A percentile compares a stretch with the other conserved stretches of the same genome.
phyloP scores from a whole-genome alignment of 2,113 vertebrate genomes.

The Shinisaurus crocodilurus region DNA sequence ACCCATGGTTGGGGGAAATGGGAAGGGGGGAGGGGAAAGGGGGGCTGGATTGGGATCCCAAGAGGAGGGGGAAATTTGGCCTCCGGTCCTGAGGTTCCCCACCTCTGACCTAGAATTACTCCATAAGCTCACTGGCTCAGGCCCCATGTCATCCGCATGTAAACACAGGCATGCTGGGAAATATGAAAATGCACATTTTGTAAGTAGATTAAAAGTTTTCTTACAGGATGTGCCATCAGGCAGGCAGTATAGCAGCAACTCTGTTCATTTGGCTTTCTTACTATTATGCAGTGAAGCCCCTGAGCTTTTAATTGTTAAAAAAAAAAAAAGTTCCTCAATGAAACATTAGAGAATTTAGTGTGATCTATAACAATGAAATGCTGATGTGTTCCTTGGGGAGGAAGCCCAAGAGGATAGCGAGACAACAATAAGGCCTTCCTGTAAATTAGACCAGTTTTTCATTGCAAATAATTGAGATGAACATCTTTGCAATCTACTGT shows the following conservation, averaged over 20 bases:
- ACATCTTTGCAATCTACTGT: not conserved
- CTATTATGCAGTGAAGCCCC: not conserved
- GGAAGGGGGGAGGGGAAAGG: too few relatives aligned
- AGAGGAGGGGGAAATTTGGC: too few relatives aligned
- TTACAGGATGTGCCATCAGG: not conserved
- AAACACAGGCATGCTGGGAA: too few relatives aligned
- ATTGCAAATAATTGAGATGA: constrained; percentile 37
- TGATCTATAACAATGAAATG: not conserved
- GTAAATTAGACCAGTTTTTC: constrained; percentile 4
- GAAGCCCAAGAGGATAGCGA: constrained; percentile 21
- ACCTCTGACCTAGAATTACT: not conserved
- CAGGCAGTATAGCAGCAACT: not conserved
- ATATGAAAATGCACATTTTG: not conserved
- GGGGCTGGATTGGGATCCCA: too few relatives aligned
- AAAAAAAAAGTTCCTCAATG: not conserved
- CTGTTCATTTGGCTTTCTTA: not conserved
- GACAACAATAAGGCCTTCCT: not conserved
- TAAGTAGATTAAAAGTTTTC: not conserved
- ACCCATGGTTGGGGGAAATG: too few relatives aligned
- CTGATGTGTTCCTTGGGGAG: not conserved
- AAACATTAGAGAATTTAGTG: not conserved
- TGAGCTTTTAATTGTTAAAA: not conserved
- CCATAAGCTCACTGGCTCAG: not conserved
- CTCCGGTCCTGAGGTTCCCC: not conserved
- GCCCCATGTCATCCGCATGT: not conserved